Conservation (phyloP, 2,888 invertebrate genomes). For the Ellobium chinense region DNA sequence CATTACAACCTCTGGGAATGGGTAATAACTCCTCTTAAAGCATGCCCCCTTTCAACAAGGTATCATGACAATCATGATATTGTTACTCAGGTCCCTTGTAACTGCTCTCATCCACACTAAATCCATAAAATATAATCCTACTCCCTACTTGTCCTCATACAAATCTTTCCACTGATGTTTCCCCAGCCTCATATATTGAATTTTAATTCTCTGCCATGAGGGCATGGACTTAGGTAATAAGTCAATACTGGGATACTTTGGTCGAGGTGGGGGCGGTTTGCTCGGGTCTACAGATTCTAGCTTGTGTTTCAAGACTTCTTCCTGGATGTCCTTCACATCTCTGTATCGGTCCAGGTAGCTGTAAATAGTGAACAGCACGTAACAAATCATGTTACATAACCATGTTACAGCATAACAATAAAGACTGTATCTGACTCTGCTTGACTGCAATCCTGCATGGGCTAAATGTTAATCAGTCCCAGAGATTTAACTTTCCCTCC, state of each 20-base stretch:
- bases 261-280: constrained; percentile 59
- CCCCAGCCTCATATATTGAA: constrained; percentile 53
- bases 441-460: too few relatives aligned
- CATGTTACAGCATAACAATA: too few relatives aligned
- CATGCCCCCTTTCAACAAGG: too few relatives aligned
- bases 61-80: too few relatives aligned
- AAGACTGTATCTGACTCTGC: too few relatives aligned
- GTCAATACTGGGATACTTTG: constrained; percentile 65
- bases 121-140: neutral
- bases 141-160: neutral
- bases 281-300: constrained; percentile 91
- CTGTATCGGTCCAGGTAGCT: constrained; percentile 95
- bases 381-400: too few relatives aligned
- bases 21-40: too few relatives aligned
- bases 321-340: constrained; percentile 92
- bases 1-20: too few relatives aligned
- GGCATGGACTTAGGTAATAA: constrained; percentile 53
- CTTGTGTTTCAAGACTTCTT: constrained; percentile 90
- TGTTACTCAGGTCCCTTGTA: too few relatives aligned
- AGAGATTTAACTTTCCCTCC: too few relatives aligned
- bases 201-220: constrained; percentile 68
- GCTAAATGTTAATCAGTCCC: too few relatives aligned
- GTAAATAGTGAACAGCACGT: constrained; percentile 51
- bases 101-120: neutral
- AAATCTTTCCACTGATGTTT: constrained; percentile 64